A percentile compares a stretch with the other conserved stretches of the same genome.
Conservation (phyloP, 1,140 invertebrate species). For the Ooceraea biroi region DNA sequence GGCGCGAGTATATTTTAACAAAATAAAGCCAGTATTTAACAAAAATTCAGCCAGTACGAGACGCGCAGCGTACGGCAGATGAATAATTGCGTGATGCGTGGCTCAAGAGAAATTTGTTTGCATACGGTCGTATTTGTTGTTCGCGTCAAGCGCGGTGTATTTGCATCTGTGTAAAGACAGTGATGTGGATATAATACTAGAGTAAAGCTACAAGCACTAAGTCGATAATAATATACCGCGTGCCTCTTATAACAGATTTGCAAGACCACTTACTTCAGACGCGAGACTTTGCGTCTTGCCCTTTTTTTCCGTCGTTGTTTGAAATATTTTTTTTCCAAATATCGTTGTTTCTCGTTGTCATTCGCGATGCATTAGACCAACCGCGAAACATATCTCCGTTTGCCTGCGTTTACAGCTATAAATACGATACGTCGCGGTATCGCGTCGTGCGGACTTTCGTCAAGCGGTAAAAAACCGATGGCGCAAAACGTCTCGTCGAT, state of each 20-base stretch:
- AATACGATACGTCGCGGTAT: background rate
- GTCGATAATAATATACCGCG: conserved; percentile 51
- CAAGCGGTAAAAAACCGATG: background rate
- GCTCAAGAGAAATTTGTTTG: conserved; percentile 37
- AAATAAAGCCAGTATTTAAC: conserved; percentile 19
- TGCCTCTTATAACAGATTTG: conserved; percentile 48
- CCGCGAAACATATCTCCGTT: background rate
- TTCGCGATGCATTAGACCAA: background rate
- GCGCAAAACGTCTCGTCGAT: conserved; percentile 1
- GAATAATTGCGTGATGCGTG: conserved; percentile 30
- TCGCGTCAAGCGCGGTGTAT: conserved; percentile 25
- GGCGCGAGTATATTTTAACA: background rate
- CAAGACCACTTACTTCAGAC: conserved; percentile 15
- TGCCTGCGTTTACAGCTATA: background rate
- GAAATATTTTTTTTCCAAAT: conserved; percentile 31
- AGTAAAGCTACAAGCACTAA: conserved; percentile 43
- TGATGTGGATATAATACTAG: conserved; percentile 49
- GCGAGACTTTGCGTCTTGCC: background rate
- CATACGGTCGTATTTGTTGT: conserved; percentile 38
- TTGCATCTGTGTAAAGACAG: conserved; percentile 48
- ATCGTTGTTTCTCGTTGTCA: background rate
- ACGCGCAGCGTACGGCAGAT: background rate
- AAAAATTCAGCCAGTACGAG: background rate
- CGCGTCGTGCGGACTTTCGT: background rate
- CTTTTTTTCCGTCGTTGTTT: conserved; percentile 20